These are phyloP conservation scores for Charanyca ferruginea DNA, from an alignment of 2,888 invertebrate genomes.

Conservation along the genomic window DNA sequence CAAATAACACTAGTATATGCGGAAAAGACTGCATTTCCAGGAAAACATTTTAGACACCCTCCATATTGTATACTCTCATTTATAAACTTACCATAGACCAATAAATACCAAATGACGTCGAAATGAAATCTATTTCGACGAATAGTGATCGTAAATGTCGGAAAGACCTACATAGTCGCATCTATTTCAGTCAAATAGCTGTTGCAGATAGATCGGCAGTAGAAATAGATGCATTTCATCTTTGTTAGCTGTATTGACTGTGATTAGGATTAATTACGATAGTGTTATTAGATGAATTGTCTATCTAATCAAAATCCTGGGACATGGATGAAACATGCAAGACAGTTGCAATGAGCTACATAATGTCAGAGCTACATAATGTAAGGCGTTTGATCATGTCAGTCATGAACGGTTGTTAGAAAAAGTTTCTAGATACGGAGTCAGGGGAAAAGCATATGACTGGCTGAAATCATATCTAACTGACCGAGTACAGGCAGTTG, in stretches of 20 bases:
- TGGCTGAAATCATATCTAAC: too few species aligned
- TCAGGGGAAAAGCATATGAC: too few species aligned
- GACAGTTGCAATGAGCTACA: background rate
- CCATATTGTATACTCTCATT: conserved; percentile 30
- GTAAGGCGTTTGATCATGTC: too few species aligned
- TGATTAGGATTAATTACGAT: conserved; percentile 43
- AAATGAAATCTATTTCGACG: conserved; percentile 38
- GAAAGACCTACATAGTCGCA: conserved; percentile 47
- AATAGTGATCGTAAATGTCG: conserved; percentile 52
- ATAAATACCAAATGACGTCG: conserved; percentile 42
- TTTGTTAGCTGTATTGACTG: conserved; percentile 52
- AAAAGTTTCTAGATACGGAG: too few species aligned
- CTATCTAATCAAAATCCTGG: conserved; percentile 25
- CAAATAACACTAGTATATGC: conserved; percentile 4
- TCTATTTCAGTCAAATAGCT: conserved; percentile 44
- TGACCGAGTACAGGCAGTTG: too few species aligned
- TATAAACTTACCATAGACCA: conserved; percentile 45
- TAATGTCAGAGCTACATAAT: conserved; percentile 3
- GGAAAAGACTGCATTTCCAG: conserved; percentile 6
- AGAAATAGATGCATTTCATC: conserved; percentile 53
- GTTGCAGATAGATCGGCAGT: conserved; percentile 39
- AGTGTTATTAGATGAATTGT: conserved; percentile 31
- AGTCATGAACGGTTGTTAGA: too few species aligned
- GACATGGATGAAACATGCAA: background rate
- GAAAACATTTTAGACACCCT: conserved; percentile 23